Base-by-base conservation (phyloP, 1,140 invertebrate species). In the Globodera rostochiensis region DNA sequence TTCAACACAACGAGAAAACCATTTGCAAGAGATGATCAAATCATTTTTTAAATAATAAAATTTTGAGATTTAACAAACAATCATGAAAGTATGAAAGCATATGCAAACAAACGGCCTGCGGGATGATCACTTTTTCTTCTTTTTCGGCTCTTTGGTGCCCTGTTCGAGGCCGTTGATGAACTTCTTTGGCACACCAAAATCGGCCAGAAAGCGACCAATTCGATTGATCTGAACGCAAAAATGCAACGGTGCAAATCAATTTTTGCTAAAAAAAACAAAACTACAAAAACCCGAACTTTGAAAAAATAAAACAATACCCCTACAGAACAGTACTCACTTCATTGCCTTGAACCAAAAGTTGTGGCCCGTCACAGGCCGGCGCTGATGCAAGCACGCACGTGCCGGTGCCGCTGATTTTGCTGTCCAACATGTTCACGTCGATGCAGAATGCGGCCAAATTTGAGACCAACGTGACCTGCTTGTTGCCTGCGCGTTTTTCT, bases 361-460 rank as follows among this genome's bases (percentile, higher is more conserved):
- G 85, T 9, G 86, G 86, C 15, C 85, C 85, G 46, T 87, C 84
- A 74, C 85, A 86, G n/a, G 77, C 77, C 6, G 83, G 84, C 64
- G 75, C 85, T n/a, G 46, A 25, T 53, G 60, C 47, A 19, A 67
- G 80, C 1, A 86, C 49, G 21, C 83, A 78, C 11, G 86, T 87
- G 47, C 85, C 86, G 15, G 85, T 86, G 25, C 84, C 85, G 57
- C 81, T 60, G 21, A 85, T 77, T 81, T 82, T 79, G 21, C 80
- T 71, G 21, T 50, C 67, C 19, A 86, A 50, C 67, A 60, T 73
- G 60, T 79, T 80, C 50, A 79, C 60, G 71, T 86, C 86, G 47
- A 86, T 79, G 21, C 85, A 86, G 71, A 87, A 86, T 7, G 67
- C 4, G 21, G 74, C 25, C 21, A 86, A 49, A 25, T 86, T 86